Conservation (phyloP, 1,140 invertebrate species). For the Pseudomyrmex sp. region DNA sequence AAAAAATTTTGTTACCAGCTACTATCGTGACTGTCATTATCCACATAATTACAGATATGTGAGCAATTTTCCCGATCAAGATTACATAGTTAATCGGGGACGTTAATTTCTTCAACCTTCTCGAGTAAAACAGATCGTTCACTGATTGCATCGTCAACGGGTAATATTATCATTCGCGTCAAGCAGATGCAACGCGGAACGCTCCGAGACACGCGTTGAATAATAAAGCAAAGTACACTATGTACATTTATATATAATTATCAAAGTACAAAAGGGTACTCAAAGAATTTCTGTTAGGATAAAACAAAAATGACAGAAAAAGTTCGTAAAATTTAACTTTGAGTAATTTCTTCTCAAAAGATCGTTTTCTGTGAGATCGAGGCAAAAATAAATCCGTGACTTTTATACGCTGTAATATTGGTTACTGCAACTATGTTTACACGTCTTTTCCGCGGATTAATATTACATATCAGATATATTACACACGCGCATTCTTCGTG, state of each 20-base stretch:
- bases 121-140: neutral
- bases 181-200: conserved; percentile 7
- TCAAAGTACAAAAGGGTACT: conserved; percentile 15
- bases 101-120: conserved; percentile 19
- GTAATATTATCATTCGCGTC: conserved; percentile 21
- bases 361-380: neutral
- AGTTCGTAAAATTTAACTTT: neutral
- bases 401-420: conserved; percentile 6
- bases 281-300: neutral
- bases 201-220: conserved; percentile 41
- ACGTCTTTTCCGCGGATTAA: conserved; percentile 17
- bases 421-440: neutral
- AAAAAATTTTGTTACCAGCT: conserved; percentile 13
- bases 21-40: neutral
- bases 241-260: conserved; percentile 18
- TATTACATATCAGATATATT: conserved; percentile 23
- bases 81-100: conserved; percentile 20
- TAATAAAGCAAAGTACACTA: conserved; percentile 7
- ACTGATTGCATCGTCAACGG: conserved; percentile 31
- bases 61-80: conserved; percentile 13
- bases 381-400: conserved; percentile 1
- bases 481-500: conserved; percentile 18
- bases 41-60: neutral
- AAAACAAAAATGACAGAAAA: conserved; percentile 4
- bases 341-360: neutral